Evolutionary conservation across 2,888 invertebrate species (phyloP).

Genomic region (Lasioglossum villosulum): DNA sequence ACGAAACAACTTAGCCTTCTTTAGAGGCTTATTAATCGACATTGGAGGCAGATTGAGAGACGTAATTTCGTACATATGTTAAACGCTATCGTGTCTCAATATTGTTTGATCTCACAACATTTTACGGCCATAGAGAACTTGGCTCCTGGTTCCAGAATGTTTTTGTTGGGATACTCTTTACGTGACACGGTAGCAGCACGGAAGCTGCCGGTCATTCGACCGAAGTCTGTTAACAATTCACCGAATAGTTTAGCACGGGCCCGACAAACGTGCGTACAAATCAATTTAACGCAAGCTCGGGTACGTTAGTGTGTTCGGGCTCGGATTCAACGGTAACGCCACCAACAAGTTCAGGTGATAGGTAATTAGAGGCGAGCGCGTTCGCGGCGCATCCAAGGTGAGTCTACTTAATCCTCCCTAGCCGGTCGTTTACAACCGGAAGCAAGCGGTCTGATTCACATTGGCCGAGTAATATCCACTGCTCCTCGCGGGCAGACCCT

Average conservation of each 20-base stretch:
- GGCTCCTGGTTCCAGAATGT: too few species aligned
- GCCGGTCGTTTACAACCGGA: slow-evolving; percentile 71
- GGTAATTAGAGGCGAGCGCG: slow-evolving; percentile 66
- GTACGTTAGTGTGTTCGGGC: not conserved
- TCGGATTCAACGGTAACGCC: slow-evolving; percentile 28
- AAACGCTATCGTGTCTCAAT: too few species aligned
- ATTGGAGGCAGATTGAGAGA: too few species aligned
- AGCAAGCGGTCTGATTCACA: slow-evolving; percentile 65
- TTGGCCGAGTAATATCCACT: slow-evolving; percentile 62
- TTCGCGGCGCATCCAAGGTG: slow-evolving; percentile 65
- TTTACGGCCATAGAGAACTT: too few species aligned
- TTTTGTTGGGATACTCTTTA: too few species aligned
- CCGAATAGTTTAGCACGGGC: slow-evolving; percentile 14
- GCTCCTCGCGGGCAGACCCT: slow-evolving; percentile 23
- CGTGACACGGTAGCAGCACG: not conserved
- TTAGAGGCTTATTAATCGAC: too few species aligned
- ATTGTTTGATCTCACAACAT: too few species aligned
- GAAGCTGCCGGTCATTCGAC: not conserved
- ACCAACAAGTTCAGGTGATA: slow-evolving; percentile 66
- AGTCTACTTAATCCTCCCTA: slow-evolving; percentile 67
- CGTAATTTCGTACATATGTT: too few species aligned
- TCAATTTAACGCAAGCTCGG: slow-evolving; percentile 31
- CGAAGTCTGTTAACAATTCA: slow-evolving; percentile 10
- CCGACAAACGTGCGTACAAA: slow-evolving; percentile 27
- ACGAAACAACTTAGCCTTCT: too few species aligned